Evolutionary conservation across 2,888 invertebrate species (phyloP).

Genomic region (Eupsilia transversa): DNA sequence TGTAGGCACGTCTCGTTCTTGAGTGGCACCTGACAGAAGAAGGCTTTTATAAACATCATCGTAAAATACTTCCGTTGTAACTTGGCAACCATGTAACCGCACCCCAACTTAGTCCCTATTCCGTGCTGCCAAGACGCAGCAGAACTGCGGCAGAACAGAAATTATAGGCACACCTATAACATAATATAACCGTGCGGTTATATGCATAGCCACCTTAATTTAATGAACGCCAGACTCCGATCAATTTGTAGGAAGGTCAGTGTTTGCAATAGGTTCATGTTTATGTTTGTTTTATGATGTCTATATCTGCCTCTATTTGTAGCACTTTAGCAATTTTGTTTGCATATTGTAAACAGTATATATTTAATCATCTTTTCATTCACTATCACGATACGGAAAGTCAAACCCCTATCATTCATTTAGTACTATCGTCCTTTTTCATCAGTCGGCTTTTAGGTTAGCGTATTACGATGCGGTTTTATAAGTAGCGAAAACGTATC

Average conservation of each 20-base stretch:
- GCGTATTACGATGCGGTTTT: slow-evolving; percentile 2
- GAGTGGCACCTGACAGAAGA: too few species aligned
- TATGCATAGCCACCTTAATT: slow-evolving; percentile 29
- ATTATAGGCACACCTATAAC: background rate
- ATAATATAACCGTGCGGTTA: background rate
- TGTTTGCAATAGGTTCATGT: background rate
- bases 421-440: background rate
- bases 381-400: background rate
- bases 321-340: slow-evolving; percentile 17
- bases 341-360: slow-evolving; percentile 2
- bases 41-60: too few species aligned
- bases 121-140: background rate
- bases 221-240: slow-evolving; percentile 40
- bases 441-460: slow-evolving; percentile 9
- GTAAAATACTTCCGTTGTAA: too few species aligned
- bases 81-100: background rate
- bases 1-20: too few species aligned
- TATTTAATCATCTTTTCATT: slow-evolving; percentile 1
- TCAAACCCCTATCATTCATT: background rate
- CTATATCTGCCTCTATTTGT: background rate
- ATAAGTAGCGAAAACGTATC: slow-evolving; percentile 21
- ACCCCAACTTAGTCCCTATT: background rate
- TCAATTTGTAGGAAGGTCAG: slow-evolving; percentile 42
- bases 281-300: slow-evolving; percentile 15
- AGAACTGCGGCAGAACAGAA: too few species aligned